These are phyloP conservation scores for Semaprochilodus insignis DNA, from an alignment of 2,797 vertebrate genomes.

Conservation along the genomic window DNA sequence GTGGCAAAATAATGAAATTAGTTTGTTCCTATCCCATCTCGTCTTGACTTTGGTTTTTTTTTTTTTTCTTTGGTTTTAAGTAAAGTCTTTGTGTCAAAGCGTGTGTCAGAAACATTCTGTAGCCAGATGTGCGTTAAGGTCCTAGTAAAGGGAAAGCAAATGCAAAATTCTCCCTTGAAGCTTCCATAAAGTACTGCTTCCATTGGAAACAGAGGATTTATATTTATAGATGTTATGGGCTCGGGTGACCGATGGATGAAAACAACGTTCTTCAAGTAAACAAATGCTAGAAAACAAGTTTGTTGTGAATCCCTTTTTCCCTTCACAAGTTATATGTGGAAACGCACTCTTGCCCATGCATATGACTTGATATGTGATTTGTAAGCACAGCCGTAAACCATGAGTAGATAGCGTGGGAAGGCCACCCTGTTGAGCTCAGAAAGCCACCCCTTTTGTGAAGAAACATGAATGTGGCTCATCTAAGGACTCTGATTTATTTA, in stretches of 20 bases:
- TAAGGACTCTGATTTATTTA: neutral
- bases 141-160: slow-evolving; percentile 49
- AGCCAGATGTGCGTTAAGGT: slow-evolving; percentile 57
- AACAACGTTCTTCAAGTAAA: slow-evolving; percentile 14
- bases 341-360: neutral
- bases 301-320: neutral
- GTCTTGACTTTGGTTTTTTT: slow-evolving; percentile 48
- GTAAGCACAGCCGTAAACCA: neutral
- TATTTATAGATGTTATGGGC: slow-evolving; percentile 26
- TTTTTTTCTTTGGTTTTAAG: slow-evolving; percentile 9
- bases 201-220: slow-evolving; percentile 16
- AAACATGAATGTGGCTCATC: neutral
- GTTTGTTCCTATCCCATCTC: slow-evolving; percentile 24
- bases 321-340: neutral
- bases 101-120: slow-evolving; percentile 39
- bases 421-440: neutral
- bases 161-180: slow-evolving; percentile 21
- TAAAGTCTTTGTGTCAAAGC: slow-evolving; percentile 48
- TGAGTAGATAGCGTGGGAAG: neutral
- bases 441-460: neutral
- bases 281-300: slow-evolving; percentile 2
- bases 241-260: slow-evolving; percentile 12
- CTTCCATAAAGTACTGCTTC: slow-evolving; percentile 25
- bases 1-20: slow-evolving; percentile 32
- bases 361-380: neutral